These are phyloP conservation scores for Arizona elegans DNA, from an alignment of 2,113 vertebrate species.

Conservation along the genomic window DNA sequence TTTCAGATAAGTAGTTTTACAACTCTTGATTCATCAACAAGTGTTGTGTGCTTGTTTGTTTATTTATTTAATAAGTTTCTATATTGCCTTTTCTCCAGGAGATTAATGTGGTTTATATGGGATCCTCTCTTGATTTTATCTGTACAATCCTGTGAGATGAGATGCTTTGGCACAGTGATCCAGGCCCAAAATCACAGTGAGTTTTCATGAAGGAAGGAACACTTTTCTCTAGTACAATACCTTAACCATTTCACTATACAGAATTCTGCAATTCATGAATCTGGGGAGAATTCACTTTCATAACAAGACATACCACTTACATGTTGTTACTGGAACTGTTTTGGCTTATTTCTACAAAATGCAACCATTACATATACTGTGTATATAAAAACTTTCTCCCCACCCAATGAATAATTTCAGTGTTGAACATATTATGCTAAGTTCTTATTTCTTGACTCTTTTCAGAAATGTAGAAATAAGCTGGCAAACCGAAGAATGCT, in stretches of 20 bases:
- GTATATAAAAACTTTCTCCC: background rate
- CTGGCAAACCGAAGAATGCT: constrained; percentile 37
- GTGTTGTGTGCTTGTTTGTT: background rate
- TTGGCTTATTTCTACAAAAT: constrained; percentile 27
- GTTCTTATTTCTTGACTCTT: constrained; percentile 54
- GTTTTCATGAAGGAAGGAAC: background rate
- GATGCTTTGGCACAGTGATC: background rate
- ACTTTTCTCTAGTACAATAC: background rate
- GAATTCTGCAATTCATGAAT: background rate
- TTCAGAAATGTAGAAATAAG: constrained; percentile 44
- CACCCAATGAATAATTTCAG: constrained; percentile 56
- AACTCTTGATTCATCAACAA: background rate
- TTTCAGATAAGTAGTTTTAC: background rate
- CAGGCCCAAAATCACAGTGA: background rate
- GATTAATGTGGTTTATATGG: background rate
- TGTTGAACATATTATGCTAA: constrained; percentile 50
- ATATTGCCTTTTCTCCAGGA: background rate
- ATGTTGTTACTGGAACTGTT: constrained; percentile 45
- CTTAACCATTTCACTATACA: background rate
- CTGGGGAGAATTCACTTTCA: background rate
- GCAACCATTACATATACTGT: background rate
- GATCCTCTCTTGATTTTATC: background rate
- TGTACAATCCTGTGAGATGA: background rate
- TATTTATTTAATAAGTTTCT: background rate
- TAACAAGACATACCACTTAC: constrained; percentile 17